Percentiles rank a stretch among this genome's conserved stretches.
These are phyloP conservation scores for Drosophila meridiana DNA, from an alignment of 2,888 invertebrate species.

Conservation along the genomic window DNA sequence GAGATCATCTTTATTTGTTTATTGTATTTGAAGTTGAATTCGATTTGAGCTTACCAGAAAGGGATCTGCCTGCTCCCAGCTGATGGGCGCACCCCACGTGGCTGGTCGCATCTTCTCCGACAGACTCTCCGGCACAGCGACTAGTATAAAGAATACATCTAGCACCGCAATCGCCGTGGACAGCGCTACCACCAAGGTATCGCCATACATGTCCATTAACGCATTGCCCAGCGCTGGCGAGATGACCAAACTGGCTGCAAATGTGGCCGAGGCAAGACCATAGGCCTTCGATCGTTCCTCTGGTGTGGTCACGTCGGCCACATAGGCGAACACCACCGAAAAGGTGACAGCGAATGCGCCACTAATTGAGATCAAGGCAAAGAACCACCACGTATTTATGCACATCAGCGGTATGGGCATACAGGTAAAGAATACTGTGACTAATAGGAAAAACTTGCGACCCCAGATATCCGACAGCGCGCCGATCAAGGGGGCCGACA, in stretches of 20 bases:
- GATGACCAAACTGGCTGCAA: constrained; percentile 99
- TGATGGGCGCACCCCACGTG: constrained; percentile 94
- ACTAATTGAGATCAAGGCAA: constrained; percentile 99
- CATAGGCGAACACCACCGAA: constrained; percentile 99
- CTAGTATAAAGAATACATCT: constrained; percentile 98
- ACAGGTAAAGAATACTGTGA: constrained; percentile 99
- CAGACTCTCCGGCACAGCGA: constrained; percentile 98
- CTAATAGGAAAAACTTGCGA: constrained; percentile 97
- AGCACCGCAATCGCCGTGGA: constrained; percentile 98
- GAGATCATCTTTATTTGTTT: too few species aligned
- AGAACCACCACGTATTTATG: constrained; percentile 99
- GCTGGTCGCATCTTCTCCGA: constrained; percentile 95
- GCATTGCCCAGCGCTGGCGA: constrained; percentile 98
- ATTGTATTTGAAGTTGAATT: not conserved
- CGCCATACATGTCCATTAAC: constrained; percentile 93
- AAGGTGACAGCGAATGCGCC: constrained; percentile 99
- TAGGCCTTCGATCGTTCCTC: constrained; percentile 97
- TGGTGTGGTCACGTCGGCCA: constrained; percentile 99
- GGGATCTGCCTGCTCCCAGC: constrained; percentile 99
- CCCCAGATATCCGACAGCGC: constrained; percentile 99
- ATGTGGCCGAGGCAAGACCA: constrained; percentile 99
- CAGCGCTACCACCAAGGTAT: constrained; percentile 95
- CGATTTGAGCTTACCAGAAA: constrained; percentile 89
- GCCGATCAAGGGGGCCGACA: constrained; percentile 98
- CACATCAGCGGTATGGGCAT: constrained; percentile 99